phyloP scores from a whole-genome alignment of 2,888 invertebrate species.

The Dorcus parallelipipedus region DNA sequence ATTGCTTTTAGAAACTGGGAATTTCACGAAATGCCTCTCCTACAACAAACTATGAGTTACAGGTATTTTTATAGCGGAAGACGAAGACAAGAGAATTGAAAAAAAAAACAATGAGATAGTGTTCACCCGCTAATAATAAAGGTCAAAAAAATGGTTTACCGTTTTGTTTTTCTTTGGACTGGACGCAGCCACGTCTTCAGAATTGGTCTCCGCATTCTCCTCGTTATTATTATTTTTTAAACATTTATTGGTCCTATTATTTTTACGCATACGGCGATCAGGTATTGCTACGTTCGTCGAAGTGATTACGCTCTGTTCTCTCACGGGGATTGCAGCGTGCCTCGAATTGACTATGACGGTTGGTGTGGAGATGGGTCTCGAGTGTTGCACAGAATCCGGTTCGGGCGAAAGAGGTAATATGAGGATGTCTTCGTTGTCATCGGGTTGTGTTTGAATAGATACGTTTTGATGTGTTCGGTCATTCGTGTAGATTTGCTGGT shows the following conservation, averaged over 20 bases:
- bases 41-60: too few species aligned
- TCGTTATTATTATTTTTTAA: slow-evolving; percentile 33
- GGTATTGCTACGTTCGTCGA: slow-evolving; percentile 34
- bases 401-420: slow-evolving; percentile 54
- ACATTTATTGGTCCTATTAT: slow-evolving; percentile 34
- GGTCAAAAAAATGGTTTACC: slow-evolving; percentile 27
- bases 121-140: too few species aligned
- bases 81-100: too few species aligned
- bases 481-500: slow-evolving; percentile 46
- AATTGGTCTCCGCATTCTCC: slow-evolving; percentile 29
- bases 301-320: slow-evolving; percentile 31
- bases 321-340: slow-evolving; percentile 18
- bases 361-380: slow-evolving; percentile 29
- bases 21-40: too few species aligned
- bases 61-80: too few species aligned
- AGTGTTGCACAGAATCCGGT: slow-evolving; percentile 31
- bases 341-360: slow-evolving; percentile 53
- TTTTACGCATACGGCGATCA: slow-evolving; percentile 38
- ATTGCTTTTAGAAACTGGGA: too few species aligned
- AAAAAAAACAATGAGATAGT: too few species aligned
- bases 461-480: slow-evolving; percentile 12
- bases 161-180: slow-evolving; percentile 30
- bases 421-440: slow-evolving; percentile 37
- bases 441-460: slow-evolving; percentile 23
- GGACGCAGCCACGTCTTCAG: slow-evolving; percentile 19